Evolutionary conservation across 53 echinoderm and acorn worm species (phyloP).

Genomic region (Pentamera pediparva): DNA sequence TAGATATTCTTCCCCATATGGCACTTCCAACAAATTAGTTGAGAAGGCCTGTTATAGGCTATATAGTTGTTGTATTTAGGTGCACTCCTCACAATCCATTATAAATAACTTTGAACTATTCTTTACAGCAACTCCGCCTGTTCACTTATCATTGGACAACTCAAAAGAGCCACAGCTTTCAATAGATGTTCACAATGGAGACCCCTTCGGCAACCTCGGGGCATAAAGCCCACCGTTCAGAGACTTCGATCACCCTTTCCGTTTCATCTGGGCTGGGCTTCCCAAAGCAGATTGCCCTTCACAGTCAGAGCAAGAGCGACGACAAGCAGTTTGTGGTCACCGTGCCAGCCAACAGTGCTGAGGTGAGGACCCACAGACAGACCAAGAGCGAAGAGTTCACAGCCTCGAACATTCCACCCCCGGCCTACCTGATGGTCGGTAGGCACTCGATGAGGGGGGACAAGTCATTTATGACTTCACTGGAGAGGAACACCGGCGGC

Average conservation of each 20-base stretch:
- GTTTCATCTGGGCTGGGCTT: slow-evolving; percentile 11
- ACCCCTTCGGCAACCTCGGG: background rate
- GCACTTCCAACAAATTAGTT: too few species aligned
- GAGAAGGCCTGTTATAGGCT: too few species aligned
- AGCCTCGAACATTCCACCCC: background rate
- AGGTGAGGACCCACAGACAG: slow-evolving; percentile 19
- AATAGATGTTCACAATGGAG: slow-evolving; percentile 5
- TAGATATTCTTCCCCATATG: too few species aligned
- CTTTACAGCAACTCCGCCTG: too few species aligned
- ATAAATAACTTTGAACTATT: too few species aligned
- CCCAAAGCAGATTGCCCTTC: slow-evolving; percentile 21
- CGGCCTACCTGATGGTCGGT: slow-evolving; percentile 12
- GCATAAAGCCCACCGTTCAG: slow-evolving; percentile 25
- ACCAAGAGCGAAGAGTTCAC: slow-evolving; percentile 24
- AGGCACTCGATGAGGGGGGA: slow-evolving; percentile 11
- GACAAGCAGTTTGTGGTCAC: slow-evolving; percentile 20
- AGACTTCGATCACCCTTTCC: slow-evolving; percentile 18
- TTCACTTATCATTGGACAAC: background rate
- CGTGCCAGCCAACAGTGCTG: slow-evolving; percentile 1
- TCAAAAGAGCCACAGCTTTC: background rate
- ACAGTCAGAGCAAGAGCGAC: slow-evolving; percentile 10
- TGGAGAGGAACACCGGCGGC: slow-evolving; percentile 11
- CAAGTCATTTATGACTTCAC: slow-evolving; percentile 7
- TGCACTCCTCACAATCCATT: too few species aligned
- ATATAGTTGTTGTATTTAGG: too few species aligned